Evolutionary conservation across 1,140 invertebrate genomes (phyloP).

Genomic region (Magallana angulata): DNA sequence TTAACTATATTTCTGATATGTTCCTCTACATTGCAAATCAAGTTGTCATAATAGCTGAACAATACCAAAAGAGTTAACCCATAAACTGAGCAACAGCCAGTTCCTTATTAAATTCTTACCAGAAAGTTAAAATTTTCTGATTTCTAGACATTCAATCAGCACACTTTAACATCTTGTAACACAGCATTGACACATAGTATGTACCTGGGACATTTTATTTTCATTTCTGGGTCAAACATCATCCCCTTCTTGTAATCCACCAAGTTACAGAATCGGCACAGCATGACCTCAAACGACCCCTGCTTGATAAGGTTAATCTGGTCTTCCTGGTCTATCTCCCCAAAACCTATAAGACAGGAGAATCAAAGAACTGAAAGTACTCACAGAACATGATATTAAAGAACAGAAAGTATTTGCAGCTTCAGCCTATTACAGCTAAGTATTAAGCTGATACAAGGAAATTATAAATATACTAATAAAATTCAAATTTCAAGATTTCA

Average conservation of each 20-base stretch:
- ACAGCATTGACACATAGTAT: neutral
- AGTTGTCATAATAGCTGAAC: no score
- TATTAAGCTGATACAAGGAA: neutral
- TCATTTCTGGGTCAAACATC: slow-evolving; percentile 77
- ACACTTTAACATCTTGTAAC: no score
- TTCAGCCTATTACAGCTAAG: neutral
- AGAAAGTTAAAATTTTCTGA: no score
- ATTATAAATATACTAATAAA: neutral
- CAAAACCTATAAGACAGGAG: slow-evolving; percentile 85
- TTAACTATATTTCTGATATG: no score
- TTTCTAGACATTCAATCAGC: no score
- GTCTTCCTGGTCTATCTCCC: slow-evolving; percentile 95
- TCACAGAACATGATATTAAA: neutral
- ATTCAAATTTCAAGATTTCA: no score
- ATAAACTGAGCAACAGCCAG: no score
- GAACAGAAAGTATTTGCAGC: neutral
- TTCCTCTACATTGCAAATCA: no score
- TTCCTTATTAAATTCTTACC: no score
- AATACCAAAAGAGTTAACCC: no score
- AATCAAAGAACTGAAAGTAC: slow-evolving; percentile 20
- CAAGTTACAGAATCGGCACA: slow-evolving; percentile 75
- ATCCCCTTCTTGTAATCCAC: slow-evolving; percentile 70
- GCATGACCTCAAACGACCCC: slow-evolving; percentile 81
- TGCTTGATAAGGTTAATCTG: slow-evolving; percentile 96
- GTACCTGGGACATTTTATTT: slow-evolving; percentile 74